These are phyloP conservation scores for Melinaea menophilus DNA, from an alignment of 2,888 invertebrate species.

Conservation along the genomic window DNA sequence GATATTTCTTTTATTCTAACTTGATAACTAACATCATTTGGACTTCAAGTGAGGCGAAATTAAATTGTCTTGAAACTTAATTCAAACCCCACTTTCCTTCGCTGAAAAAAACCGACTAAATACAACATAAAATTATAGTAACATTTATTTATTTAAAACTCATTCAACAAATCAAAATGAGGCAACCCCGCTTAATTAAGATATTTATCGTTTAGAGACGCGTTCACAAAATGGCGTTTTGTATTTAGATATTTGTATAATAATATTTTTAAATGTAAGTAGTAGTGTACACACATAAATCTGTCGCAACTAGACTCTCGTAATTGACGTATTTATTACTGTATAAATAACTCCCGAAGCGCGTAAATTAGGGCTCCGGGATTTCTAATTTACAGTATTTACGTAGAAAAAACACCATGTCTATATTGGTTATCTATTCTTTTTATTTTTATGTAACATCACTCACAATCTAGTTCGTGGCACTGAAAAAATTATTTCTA, in stretches of 20 bases:
- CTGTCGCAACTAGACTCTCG: constrained; percentile 36
- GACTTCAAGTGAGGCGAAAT: neutral
- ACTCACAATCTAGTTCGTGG: neutral
- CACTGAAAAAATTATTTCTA: neutral
- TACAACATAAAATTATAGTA: neutral
- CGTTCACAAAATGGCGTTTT: constrained; percentile 18
- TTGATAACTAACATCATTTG: constrained; percentile 9
- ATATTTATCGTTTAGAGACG: neutral
- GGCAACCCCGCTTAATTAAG: neutral
- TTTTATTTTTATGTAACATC: too few relatives aligned
- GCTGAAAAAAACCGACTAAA: neutral
- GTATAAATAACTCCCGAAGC: constrained; percentile 42
- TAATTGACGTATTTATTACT: constrained; percentile 51
- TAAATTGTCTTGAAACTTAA: too few relatives aligned
- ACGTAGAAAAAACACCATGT: neutral
- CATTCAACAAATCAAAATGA: neutral
- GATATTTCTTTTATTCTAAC: constrained; percentile 5
- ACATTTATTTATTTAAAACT: neutral
- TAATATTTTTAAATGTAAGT: constrained; percentile 22
- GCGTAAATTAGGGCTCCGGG: constrained; percentile 41
- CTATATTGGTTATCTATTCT: neutral
- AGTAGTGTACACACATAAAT: constrained; percentile 27
- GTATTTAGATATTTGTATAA: constrained; percentile 9
- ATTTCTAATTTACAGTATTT: constrained; percentile 36
- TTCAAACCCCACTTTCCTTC: too few relatives aligned